Base-by-base conservation (phyloP, 1,140 invertebrate genomes). In the Manduca sexta region DNA sequence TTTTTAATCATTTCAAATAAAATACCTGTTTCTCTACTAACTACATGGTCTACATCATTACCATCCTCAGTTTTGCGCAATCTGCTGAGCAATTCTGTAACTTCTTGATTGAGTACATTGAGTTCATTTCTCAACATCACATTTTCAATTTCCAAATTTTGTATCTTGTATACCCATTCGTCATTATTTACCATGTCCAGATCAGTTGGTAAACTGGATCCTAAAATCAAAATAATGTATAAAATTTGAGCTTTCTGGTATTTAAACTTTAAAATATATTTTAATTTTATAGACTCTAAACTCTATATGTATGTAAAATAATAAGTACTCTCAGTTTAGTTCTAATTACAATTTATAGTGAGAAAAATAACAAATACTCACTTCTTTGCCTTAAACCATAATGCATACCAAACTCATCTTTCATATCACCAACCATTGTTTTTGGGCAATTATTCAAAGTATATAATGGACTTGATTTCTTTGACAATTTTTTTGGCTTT, bases 51-150 rank as follows among this genome's bases (percentile, higher is more conserved):
- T 52, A 64, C 38, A 60, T 60, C 46, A 65, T 61, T 67, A 82
- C 78, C 81, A 62, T 82, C 73, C 60, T 84, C 74, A 43, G 76
- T 72, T 54, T 63, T 71, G 5, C 62, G 54, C 41, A 84, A 57
- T 35, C 70, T 75, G 5, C 70, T 60, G 11, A 82, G 49, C 50
- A 84, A 64, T 38, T 84, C 74, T 41, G 69, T 60, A 5, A 81
- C 53, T 58, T 84, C 78, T 59, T 63, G 72, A 41, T 82, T 79
- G 46, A 80, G 60, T 12, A 82, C 74, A 64, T 81, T 84, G 1
- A 87, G 61, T 64, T 88, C 84, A 72, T 86, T 88, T 68, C 82
- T 87, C n/a, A 88, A 64, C 72, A 87, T 82, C 38, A 81, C 71
- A 71, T 87, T 87, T 71, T 88, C 87, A 34, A 81, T 64, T 64